phyloP scores from a whole-genome alignment of 2,113 vertebrate species.

The Corythoichthys intestinalis region DNA sequence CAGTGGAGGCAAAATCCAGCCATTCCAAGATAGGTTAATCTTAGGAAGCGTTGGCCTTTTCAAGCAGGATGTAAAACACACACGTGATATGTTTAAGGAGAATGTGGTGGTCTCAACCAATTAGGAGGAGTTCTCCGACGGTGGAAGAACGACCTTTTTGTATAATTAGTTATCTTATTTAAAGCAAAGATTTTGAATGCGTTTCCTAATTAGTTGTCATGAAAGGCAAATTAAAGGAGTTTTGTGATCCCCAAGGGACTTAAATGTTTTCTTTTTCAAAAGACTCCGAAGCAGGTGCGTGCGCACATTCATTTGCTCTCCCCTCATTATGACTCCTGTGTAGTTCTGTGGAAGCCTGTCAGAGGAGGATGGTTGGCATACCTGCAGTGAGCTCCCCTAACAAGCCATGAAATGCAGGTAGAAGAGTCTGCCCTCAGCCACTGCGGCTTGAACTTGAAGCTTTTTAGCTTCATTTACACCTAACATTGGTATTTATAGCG shows the following conservation, averaged over 20 bases:
- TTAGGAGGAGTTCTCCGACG: conserved; percentile 80
- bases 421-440: conserved; percentile 70
- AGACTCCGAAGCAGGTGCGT: conserved; percentile 35
- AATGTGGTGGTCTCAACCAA: conserved; percentile 78
- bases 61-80: conserved; percentile 77
- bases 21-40: conserved; percentile 70
- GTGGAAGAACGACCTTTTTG: conserved; percentile 84
- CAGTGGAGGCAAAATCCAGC: conserved; percentile 15
- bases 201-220: conserved; percentile 94
- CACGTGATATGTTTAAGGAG: conserved; percentile 68
- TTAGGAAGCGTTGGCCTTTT: conserved; percentile 71
- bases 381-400: conserved; percentile 80
- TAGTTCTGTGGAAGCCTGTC: conserved; percentile 78
- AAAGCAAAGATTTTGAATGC: conserved; percentile 89
- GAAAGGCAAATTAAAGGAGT: conserved; percentile 89
- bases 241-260: conserved; percentile 78
- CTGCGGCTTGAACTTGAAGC: conserved; percentile 68
- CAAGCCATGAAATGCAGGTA: conserved; percentile 82
- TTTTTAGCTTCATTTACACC: conserved; percentile 77
- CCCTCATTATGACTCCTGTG: conserved; percentile 84
- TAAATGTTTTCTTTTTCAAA: conserved; percentile 63
- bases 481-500: conserved; percentile 79
- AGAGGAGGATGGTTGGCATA: conserved; percentile 73
- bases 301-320: conserved; percentile 53
- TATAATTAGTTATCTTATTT: conserved; percentile 92